Percentiles rank a stretch among this genome's conserved stretches.
These are phyloP conservation scores for Aricia agestis DNA, from an alignment of 1,140 invertebrate species.

Conservation along the genomic window DNA sequence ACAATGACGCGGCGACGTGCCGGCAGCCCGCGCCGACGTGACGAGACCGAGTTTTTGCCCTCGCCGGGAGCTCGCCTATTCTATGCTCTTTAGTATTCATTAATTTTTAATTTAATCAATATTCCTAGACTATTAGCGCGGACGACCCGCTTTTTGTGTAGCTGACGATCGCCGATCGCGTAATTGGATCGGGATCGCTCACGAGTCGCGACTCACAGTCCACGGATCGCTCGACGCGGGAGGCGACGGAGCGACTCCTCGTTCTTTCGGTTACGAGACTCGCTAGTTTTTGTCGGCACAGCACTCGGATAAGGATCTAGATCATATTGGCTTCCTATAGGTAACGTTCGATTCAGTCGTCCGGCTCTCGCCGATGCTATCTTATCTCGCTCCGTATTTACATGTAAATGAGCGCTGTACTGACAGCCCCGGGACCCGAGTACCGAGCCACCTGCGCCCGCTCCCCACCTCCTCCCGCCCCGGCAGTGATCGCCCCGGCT, in stretches of 20 bases:
- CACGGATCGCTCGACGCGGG: neutral
- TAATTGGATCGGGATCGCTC: neutral
- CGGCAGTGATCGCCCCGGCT: neutral
- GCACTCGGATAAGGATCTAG: neutral
- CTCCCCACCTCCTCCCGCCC: neutral
- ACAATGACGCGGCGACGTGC: slow-evolving; percentile 21
- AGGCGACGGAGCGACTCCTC: neutral
- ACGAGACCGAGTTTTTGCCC: neutral
- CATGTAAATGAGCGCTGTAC: slow-evolving; percentile 29
- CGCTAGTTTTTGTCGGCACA: too few relatives aligned
- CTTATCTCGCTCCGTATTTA: slow-evolving; percentile 32
- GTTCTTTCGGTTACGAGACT: neutral
- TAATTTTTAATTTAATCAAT: slow-evolving; percentile 13
- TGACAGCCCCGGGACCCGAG: neutral
- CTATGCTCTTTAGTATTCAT: neutral
- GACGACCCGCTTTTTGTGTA: neutral
- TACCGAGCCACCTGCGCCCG: slow-evolving; percentile 16
- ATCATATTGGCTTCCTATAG: neutral
- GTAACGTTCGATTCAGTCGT: neutral
- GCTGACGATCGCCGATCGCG: neutral
- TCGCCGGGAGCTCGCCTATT: neutral
- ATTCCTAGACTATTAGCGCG: neutral
- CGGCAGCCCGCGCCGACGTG: neutral
- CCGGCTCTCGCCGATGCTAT: slow-evolving; percentile 21
- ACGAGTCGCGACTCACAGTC: too few relatives aligned